These are phyloP conservation scores for Falco berigora DNA, from an alignment of 2,797 vertebrate species.

Conservation along the genomic window DNA sequence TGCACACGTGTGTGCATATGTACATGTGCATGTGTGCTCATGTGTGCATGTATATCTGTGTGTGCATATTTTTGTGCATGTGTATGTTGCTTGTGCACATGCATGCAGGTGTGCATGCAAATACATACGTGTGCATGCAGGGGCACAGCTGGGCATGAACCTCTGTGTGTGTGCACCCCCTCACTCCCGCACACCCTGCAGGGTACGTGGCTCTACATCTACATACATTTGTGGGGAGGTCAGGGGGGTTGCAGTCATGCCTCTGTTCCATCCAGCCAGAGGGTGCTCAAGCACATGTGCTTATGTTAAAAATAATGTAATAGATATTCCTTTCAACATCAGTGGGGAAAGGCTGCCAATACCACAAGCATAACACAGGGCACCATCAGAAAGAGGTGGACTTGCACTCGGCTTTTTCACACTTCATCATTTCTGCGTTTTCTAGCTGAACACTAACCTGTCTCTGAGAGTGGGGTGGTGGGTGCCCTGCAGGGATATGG, in stretches of 20 bases:
- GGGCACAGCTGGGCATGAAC: neutral
- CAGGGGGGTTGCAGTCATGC: fast-evolving
- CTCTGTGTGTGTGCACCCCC: fast-evolving
- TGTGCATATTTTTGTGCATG: too few relatives aligned
- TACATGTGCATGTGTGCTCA: too few relatives aligned
- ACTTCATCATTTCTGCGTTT: neutral
- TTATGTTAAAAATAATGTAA: neutral
- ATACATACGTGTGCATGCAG: neutral
- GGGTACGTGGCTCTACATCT: too few relatives aligned
- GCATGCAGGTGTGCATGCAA: too few relatives aligned
- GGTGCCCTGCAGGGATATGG: neutral
- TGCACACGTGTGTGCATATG: fast-evolving
- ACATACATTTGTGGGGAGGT: fast-evolving
- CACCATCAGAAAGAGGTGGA: neutral
- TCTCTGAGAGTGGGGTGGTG: fast-evolving
- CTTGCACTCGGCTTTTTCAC: neutral
- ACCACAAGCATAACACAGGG: neutral
- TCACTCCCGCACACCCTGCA: neutral
- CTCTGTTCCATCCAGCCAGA: neutral
- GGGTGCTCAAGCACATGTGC: neutral
- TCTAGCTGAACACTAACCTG: neutral
- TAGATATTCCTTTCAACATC: neutral
- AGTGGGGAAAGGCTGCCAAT: neutral
- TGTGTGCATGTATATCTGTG: too few relatives aligned
- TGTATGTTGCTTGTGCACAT: too few relatives aligned